Evolutionary conservation across 1,140 invertebrate species (phyloP).

Genomic region (Papilio dardanus): DNA sequence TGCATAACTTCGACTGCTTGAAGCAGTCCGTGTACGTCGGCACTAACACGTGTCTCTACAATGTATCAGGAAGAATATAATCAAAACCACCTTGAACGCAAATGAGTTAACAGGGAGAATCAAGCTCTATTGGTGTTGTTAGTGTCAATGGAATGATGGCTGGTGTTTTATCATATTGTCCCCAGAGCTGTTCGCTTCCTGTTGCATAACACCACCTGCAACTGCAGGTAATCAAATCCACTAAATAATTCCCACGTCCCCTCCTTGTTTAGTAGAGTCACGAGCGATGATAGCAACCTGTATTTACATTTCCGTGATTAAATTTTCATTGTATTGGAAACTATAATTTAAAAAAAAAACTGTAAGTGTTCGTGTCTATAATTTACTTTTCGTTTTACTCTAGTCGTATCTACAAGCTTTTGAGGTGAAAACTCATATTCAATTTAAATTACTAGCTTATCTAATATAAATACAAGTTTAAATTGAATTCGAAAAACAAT

Average conservation of each 20-base stretch:
- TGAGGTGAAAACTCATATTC: too few relatives aligned
- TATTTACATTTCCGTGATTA: background rate
- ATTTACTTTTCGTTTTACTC: background rate
- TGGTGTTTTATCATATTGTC: slow-evolving; percentile 21
- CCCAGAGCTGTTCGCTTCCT: slow-evolving; percentile 1
- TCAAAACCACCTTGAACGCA: slow-evolving; percentile 20
- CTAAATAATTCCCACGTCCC: background rate
- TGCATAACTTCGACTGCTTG: background rate
- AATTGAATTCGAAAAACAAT: too few relatives aligned
- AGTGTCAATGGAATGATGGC: slow-evolving; percentile 31
- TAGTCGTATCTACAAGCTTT: background rate
- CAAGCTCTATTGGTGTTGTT: slow-evolving; percentile 31
- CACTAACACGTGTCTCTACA: background rate
- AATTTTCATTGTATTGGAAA: slow-evolving; percentile 9
- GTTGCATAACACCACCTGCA: background rate
- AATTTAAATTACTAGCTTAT: too few relatives aligned
- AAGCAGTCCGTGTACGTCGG: background rate
- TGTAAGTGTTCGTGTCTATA: background rate
- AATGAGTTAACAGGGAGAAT: slow-evolving; percentile 1
- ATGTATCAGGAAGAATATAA: background rate
- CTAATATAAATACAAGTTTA: too few relatives aligned
- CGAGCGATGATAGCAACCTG: background rate
- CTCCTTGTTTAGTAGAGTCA: background rate
- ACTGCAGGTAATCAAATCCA: background rate
- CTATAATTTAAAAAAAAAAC: background rate